Evolutionary conservation across 53 echinoderm and acorn worm genomes (phyloP), one percentile per base, ranked within the genome.

Genomic region (Temnopleurus reevesii): DNA sequence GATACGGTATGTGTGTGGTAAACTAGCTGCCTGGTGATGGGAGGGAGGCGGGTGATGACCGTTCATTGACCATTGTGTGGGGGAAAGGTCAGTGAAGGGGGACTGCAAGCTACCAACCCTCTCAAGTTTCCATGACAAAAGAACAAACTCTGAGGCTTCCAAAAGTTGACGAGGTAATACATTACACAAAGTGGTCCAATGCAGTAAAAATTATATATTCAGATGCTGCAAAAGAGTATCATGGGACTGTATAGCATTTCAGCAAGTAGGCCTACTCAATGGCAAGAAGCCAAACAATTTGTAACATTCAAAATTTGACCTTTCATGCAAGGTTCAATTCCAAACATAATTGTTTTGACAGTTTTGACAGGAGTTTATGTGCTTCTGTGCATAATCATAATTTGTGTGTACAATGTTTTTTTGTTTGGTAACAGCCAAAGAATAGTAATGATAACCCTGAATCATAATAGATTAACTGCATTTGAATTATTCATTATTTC

Each of bases 301-400:
- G 12, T 9, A 71, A 71, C 71, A 71, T 21, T 36, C 56, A 8
- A 43, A 71, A 71, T 21, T 71, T 71, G 71, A 71, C 71, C 71
- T 71, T 71, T 41, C 19, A n/a, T n/a, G n/a, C n/a, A n/a, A 21
- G 41, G 35, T 71, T n/a, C n/a, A n/a, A n/a, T n/a, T n/a, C n/a
- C n/a, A n/a, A n/a, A n/a, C n/a, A n/a, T n/a, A n/a, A n/a, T n/a
- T n/a, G n/a, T n/a, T n/a, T n/a, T n/a, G n/a, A n/a, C n/a, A n/a
- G n/a, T n/a, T n/a, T n/a, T n/a, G n/a, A n/a, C n/a, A n/a, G n/a
- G n/a, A n/a, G n/a, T n/a, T n/a, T n/a, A n/a, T n/a, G n/a, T n/a
- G n/a, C n/a, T n/a, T n/a, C n/a, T n/a, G n/a, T n/a, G n/a, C n/a
- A n/a, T n/a, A n/a, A n/a, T n/a, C n/a, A n/a, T n/a, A n/a, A n/a